phyloP scores from a whole-genome alignment of 2,888 invertebrate species.

The Calephelis perditalis region DNA sequence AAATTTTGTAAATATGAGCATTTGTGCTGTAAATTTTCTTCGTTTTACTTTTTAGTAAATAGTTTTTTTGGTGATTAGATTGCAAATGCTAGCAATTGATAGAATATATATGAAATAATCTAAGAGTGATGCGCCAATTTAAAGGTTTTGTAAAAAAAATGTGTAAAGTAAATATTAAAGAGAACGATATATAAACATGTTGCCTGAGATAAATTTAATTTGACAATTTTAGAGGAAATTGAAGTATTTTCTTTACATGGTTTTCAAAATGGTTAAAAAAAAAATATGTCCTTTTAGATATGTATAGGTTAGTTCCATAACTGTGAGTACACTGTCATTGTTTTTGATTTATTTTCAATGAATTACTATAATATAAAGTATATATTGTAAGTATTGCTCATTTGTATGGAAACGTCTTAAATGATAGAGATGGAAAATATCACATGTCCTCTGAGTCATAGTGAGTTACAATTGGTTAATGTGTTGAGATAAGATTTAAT shows the following conservation, averaged over 20 bases:
- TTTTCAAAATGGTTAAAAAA: no score
- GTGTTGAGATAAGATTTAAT: no score
- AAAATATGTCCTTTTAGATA: no score
- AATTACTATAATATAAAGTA: no score
- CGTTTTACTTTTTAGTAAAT: slow-evolving; percentile 13
- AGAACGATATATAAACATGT: not conserved
- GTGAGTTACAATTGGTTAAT: no score
- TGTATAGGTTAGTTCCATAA: not conserved
- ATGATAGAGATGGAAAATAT: no score
- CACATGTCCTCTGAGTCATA: no score
- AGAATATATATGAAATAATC: not conserved
- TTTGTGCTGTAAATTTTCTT: slow-evolving; percentile 37
- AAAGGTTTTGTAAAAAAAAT: not conserved
- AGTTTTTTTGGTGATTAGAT: slow-evolving; percentile 9
- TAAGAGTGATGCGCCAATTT: not conserved
- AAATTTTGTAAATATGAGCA: slow-evolving; percentile 57
- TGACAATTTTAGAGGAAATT: slow-evolving; percentile 9
- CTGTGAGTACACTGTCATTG: not conserved
- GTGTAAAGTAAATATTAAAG: slow-evolving; percentile 1
- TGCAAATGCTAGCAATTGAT: slow-evolving; percentile 11
- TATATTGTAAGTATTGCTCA: no score
- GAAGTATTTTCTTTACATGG: not conserved
- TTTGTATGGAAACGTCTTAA: no score
- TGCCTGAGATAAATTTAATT: slow-evolving; percentile 6
- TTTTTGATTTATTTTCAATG: no score